Conservation (phyloP, 1,140 invertebrate genomes). For the Tetraneura akinire region DNA sequence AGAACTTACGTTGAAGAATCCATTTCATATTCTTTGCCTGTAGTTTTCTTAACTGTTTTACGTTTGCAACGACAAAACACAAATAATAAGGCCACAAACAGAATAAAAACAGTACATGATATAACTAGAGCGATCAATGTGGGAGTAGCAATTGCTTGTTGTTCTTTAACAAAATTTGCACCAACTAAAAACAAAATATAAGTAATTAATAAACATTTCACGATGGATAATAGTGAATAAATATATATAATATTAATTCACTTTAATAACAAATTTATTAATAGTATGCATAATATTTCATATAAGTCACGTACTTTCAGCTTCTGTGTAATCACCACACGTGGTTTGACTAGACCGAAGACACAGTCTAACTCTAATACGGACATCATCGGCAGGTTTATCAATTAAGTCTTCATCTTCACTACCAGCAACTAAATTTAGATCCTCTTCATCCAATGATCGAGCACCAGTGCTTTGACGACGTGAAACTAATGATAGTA, state of each 20-base stretch:
- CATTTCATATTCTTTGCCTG: conserved; percentile 87
- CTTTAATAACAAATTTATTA: background rate
- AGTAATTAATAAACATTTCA: background rate
- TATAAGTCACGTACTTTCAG: conserved; percentile 70
- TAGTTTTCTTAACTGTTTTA: conserved; percentile 77
- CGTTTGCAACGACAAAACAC: conserved; percentile 85
- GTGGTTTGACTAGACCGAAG: conserved; percentile 74
- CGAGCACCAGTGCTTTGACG: conserved; percentile 56
- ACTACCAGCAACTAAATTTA: conserved; percentile 58
- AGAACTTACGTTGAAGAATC: conserved; percentile 64
- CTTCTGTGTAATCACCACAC: conserved; percentile 79
- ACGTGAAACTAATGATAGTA: conserved; percentile 56
- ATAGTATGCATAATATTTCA: background rate
- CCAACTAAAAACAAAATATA: conserved; percentile 66
- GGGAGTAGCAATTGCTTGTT: conserved; percentile 73
- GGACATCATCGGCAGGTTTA: conserved; percentile 65
- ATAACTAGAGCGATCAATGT: conserved; percentile 80
- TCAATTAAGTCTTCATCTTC: conserved; percentile 59
- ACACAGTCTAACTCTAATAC: conserved; percentile 77
- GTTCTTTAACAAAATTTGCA: conserved; percentile 75
- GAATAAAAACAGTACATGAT: conserved; percentile 75
- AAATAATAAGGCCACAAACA: conserved; percentile 75
- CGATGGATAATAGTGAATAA: background rate
- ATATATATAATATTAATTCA: background rate
- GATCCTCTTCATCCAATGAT: conserved; percentile 55